These are phyloP conservation scores for Microctonus brassicae DNA, from an alignment of 2,888 invertebrate species.

Conservation along the genomic window DNA sequence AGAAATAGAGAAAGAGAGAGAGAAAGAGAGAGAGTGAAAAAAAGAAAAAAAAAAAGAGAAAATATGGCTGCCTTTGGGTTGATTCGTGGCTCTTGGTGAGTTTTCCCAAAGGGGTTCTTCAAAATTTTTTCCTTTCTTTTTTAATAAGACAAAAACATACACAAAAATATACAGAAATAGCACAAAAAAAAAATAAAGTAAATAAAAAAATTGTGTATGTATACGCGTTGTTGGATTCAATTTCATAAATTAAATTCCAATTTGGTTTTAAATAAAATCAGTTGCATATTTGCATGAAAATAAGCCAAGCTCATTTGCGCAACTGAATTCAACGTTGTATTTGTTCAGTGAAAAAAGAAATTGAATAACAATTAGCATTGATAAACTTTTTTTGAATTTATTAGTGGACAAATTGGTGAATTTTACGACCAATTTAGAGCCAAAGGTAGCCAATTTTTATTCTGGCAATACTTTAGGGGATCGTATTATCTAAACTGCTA, in stretches of 20 bases:
- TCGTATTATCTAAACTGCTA: background rate
- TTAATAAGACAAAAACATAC: background rate
- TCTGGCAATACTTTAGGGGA: background rate
- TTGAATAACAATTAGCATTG: background rate
- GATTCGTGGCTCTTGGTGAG: slow-evolving; percentile 68
- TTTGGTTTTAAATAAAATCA: slow-evolving; percentile 14
- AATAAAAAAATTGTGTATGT: background rate
- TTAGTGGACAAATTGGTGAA: background rate
- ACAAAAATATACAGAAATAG: background rate
- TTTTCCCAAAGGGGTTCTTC: slow-evolving; percentile 66
- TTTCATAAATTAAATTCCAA: slow-evolving; percentile 8
- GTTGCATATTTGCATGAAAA: slow-evolving; percentile 64
- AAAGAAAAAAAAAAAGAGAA: slow-evolving; percentile 50
- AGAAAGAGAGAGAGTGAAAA: slow-evolving; percentile 46
- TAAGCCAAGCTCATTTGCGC: slow-evolving; percentile 57
- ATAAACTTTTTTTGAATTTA: background rate
- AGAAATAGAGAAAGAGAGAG: slow-evolving; percentile 42
- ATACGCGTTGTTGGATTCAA: slow-evolving; percentile 12
- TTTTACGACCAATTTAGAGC: background rate
- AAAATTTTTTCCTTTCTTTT: slow-evolving; percentile 56
- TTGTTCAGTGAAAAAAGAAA: background rate
- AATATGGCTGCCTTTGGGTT: slow-evolving; percentile 69
- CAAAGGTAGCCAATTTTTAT: slow-evolving; percentile 29
- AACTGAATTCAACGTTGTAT: slow-evolving; percentile 16
- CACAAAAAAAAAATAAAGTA: background rate